Conservation (phyloP, 2,113 vertebrate species). For the Halichoeres trimaculatus region DNA sequence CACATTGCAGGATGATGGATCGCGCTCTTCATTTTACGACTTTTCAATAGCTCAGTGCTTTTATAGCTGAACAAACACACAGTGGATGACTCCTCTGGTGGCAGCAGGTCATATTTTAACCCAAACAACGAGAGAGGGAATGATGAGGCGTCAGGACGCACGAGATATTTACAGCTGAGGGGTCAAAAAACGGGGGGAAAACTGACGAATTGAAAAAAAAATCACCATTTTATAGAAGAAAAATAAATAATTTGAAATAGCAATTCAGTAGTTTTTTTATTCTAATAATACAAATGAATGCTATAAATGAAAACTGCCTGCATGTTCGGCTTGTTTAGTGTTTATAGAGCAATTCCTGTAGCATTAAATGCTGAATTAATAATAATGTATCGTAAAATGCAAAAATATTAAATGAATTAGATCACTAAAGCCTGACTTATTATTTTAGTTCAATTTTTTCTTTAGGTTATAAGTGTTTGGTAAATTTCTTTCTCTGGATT, state of each 20-base stretch:
- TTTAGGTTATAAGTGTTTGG: background rate
- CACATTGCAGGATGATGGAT: slow-evolving; percentile 90
- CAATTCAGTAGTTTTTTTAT: no score
- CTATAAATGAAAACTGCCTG: background rate
- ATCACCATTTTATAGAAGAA: no score
- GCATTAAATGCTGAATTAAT: background rate
- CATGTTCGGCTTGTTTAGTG: slow-evolving; percentile 3
- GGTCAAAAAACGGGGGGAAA: background rate
- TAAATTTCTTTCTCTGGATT: background rate
- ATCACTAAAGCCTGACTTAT: no score
- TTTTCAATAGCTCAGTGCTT: slow-evolving; percentile 92
- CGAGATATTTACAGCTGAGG: background rate
- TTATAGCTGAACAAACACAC: slow-evolving; percentile 93
- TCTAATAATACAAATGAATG: background rate
- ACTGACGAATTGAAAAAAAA: no score
- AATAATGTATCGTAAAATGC: background rate
- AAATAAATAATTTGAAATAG: background rate
- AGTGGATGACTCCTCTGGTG: slow-evolving; percentile 89
- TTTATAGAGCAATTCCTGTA: background rate
- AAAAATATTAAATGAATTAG: no score
- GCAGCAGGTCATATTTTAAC: slow-evolving; percentile 79
- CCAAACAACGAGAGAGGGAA: slow-evolving; percentile 39
- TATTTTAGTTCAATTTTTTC: no score
- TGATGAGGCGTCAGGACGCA: background rate
- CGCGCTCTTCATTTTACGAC: slow-evolving; percentile 92